phyloP scores from a whole-genome alignment of 2,797 vertebrate species.

The Hemitrygon akajei region DNA sequence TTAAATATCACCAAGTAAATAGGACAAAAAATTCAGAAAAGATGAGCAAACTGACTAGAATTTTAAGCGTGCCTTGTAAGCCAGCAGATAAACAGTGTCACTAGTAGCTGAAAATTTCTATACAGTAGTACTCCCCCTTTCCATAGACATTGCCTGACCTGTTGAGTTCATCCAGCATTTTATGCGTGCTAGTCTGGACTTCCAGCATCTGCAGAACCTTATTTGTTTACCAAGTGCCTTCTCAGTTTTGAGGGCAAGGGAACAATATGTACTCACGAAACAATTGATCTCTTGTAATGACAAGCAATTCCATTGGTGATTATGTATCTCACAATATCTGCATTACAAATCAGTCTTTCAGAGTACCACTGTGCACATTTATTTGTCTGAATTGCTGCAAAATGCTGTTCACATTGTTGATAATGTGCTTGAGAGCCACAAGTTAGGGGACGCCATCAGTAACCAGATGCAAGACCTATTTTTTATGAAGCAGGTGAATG shows the following conservation, averaged over 20 bases:
- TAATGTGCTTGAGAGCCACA: not conserved
- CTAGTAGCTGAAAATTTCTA: no score
- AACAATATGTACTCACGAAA: not conserved
- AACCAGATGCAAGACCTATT: not conserved
- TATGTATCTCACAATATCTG: not conserved
- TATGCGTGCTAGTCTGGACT: no score
- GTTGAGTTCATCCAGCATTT: no score
- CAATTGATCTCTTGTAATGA: not conserved
- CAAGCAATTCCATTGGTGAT: not conserved
- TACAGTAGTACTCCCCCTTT: no score
- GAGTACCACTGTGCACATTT: not conserved
- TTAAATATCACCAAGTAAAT: no score
- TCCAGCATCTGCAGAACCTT: no score
- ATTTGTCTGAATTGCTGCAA: not conserved
- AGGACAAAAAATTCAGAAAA: no score
- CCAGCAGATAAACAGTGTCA: no score
- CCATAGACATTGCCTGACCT: no score
- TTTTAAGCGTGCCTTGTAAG: no score
- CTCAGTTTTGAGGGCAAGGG: not conserved
- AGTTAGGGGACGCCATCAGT: not conserved
- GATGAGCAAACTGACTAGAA: no score
- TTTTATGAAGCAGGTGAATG: not conserved
- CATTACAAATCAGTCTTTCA: not conserved
- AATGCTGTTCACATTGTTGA: not conserved
- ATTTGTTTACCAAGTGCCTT: no score